Conservation (phyloP, 2,888 invertebrate genomes). For the Odontothrips loti region DNA sequence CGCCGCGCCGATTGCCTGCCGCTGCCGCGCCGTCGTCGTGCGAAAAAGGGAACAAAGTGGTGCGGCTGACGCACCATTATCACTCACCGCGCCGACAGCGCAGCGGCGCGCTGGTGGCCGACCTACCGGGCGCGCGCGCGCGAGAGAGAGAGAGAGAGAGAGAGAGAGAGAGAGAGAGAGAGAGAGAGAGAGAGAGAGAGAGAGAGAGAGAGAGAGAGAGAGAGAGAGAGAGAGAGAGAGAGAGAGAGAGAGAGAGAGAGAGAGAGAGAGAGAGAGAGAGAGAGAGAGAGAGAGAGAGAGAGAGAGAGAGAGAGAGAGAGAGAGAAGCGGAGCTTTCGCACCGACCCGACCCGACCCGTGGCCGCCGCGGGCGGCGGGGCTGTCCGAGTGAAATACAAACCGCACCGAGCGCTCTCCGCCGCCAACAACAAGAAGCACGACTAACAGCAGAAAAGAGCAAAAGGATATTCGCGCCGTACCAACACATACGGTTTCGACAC, state of each 20-base stretch:
- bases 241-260: no score
- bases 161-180: no score
- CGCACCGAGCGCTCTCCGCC: background rate
- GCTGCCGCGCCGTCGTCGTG: background rate
- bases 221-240: no score
- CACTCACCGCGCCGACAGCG: background rate
- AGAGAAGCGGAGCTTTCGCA: background rate
- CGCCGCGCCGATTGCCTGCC: background rate
- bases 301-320: no score
- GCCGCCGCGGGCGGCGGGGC: background rate
- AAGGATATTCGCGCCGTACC: background rate
- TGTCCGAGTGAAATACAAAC: constrained; percentile 1
- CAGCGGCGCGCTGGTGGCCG: background rate
- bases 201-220: no score
- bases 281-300: no score
- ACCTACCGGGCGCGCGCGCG: background rate
- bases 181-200: no score
- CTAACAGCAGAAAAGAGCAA: background rate
- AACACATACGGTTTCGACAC: constrained; percentile 3
- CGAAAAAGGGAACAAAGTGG: background rate
- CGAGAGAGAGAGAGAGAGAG: background rate
- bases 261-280: no score
- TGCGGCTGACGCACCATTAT: background rate
- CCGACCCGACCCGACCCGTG: background rate
- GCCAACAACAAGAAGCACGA: background rate